Percentiles rank a stretch among this genome's conserved stretches.
Evolutionary conservation across 2,888 invertebrate genomes (phyloP).

Genomic region (Chrysolina haemoptera): DNA sequence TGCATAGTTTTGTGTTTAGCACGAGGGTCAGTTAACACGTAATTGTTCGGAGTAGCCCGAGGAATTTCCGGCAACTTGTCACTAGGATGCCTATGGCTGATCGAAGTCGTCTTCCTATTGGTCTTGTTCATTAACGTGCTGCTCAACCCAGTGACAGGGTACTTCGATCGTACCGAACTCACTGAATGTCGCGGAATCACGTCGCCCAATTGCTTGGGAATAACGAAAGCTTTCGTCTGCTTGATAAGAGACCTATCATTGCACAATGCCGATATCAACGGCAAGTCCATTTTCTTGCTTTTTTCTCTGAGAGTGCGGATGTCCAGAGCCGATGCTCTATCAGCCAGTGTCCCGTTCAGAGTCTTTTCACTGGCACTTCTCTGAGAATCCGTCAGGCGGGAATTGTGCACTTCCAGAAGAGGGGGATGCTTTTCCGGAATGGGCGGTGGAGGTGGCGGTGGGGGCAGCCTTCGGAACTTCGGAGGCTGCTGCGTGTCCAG

Average conservation of each 20-base stretch:
- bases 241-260: conserved; percentile 92
- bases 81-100: conserved; percentile 82
- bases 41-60: conserved; percentile 80
- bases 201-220: conserved; percentile 77
- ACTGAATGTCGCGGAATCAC: conserved; percentile 67
- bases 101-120: conserved; percentile 72
- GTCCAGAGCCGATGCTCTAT: conserved; percentile 73
- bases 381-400: conserved; percentile 41
- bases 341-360: conserved; percentile 41
- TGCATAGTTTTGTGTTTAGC: conserved; percentile 67
- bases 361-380: conserved; percentile 49
- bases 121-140: conserved; percentile 74
- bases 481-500: conserved; percentile 74
- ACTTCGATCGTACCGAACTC: conserved; percentile 72
- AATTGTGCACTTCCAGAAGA: conserved; percentile 45
- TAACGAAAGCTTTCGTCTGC: conserved; percentile 89
- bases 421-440: conserved; percentile 58
- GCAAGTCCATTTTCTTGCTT: conserved; percentile 91
- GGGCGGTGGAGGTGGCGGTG: conserved; percentile 65
- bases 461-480: conserved; percentile 73
- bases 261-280: conserved; percentile 92
- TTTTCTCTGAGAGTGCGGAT: conserved; percentile 89
- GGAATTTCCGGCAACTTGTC: conserved; percentile 83
- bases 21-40: conserved; percentile 72
- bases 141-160: conserved; percentile 78